Evolutionary conservation across 1,140 invertebrate genomes (phyloP).

Genomic region (Lepidurus apus): DNA sequence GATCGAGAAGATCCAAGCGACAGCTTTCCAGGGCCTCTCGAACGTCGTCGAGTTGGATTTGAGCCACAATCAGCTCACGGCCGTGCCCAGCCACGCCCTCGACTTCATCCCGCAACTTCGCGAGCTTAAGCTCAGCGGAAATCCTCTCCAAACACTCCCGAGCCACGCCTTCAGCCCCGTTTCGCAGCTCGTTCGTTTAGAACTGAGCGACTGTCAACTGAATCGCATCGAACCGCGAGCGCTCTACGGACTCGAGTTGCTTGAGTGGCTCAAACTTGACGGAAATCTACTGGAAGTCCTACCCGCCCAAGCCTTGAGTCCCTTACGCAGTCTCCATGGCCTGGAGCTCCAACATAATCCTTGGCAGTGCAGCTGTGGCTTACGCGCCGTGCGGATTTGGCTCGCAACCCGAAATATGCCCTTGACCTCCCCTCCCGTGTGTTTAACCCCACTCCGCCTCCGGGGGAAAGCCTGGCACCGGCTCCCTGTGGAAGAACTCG

Average conservation of each 20-base stretch:
- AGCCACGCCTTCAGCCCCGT: constrained; percentile 63
- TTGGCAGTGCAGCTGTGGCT: constrained; percentile 72
- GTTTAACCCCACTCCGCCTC: constrained; percentile 57
- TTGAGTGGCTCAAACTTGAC: constrained; percentile 70
- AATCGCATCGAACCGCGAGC: constrained; percentile 58
- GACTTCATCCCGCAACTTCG: constrained; percentile 63
- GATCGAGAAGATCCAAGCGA: constrained; percentile 56
- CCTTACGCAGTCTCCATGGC: constrained; percentile 62
- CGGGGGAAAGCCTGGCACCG: constrained; percentile 62
- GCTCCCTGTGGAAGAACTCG: constrained; percentile 70
- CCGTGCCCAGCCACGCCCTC: constrained; percentile 64
- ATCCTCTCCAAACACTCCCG: constrained; percentile 61
- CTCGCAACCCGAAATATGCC: constrained; percentile 70
- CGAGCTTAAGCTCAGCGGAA: constrained; percentile 65
- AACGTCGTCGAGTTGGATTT: constrained; percentile 73
- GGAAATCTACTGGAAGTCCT: constrained; percentile 63
- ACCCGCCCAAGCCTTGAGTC: constrained; percentile 55
- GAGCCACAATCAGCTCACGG: constrained; percentile 61
- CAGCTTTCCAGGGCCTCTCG: constrained; percentile 61
- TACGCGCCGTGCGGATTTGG: constrained; percentile 68
- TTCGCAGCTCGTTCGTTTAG: constrained; percentile 63
- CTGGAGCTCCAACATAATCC: constrained; percentile 68
- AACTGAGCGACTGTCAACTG: constrained; percentile 64
- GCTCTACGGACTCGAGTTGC: constrained; percentile 61
- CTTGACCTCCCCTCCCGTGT: constrained; percentile 60